phyloP scores from a whole-genome alignment of 1,140 invertebrate species.

The Caenorhabditis brenneri region DNA sequence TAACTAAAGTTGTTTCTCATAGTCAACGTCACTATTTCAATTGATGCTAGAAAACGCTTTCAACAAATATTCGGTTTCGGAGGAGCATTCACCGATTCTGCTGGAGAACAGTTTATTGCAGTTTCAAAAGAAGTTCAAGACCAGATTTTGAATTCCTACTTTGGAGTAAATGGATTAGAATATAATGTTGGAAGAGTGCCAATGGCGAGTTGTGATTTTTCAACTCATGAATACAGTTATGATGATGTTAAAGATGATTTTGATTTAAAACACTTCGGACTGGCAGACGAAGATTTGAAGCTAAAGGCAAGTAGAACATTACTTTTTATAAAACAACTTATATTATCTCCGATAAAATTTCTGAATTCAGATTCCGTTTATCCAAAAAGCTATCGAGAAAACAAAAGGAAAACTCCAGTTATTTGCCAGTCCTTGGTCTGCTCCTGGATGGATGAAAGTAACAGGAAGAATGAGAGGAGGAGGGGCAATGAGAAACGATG shows the following conservation, averaged over 20 bases:
- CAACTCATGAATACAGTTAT: slow-evolving; percentile 70
- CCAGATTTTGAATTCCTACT: slow-evolving; percentile 71
- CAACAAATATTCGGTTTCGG: slow-evolving; percentile 71
- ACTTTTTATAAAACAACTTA: neutral
- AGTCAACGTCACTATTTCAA: slow-evolving; percentile 9
- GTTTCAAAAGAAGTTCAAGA: slow-evolving; percentile 63
- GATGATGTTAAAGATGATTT: slow-evolving; percentile 31
- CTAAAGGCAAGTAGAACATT: neutral
- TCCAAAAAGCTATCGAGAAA: slow-evolving; percentile 74
- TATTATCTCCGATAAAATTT: no score
- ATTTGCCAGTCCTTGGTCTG: slow-evolving; percentile 81
- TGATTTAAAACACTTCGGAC: slow-evolving; percentile 23
- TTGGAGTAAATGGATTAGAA: slow-evolving; percentile 74
- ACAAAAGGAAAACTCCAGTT: slow-evolving; percentile 73
- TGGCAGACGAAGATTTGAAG: slow-evolving; percentile 42
- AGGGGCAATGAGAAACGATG: slow-evolving; percentile 75
- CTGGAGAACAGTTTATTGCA: slow-evolving; percentile 71
- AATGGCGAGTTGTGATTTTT: slow-evolving; percentile 85
- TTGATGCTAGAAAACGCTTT: slow-evolving; percentile 8
- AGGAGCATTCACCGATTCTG: slow-evolving; percentile 72
- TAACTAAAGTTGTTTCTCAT: neutral
- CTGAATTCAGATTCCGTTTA: slow-evolving; percentile 76
- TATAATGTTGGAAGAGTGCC: slow-evolving; percentile 81
- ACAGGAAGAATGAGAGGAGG: slow-evolving; percentile 75
- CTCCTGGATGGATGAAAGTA: slow-evolving; percentile 91